phyloP scores from a whole-genome alignment of 2,888 invertebrate species.

The Epiblema foenella region DNA sequence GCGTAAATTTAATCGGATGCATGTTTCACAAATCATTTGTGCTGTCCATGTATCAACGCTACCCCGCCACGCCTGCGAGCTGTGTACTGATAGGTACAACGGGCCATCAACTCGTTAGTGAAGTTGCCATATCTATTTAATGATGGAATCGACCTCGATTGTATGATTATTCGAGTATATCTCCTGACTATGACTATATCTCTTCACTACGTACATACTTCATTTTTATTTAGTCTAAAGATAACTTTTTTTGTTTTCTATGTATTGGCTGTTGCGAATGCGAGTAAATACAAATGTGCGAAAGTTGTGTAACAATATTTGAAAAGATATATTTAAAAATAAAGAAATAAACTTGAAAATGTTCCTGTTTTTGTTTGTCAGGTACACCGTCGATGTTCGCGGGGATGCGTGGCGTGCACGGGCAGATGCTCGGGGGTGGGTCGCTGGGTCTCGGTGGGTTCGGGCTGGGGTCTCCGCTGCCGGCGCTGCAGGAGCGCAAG shows the following conservation, averaged over 20 bases:
- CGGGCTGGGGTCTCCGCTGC: conserved; percentile 71
- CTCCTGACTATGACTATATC: neutral
- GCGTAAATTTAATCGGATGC: conserved; percentile 34
- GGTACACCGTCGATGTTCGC: conserved; percentile 74
- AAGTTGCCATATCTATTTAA: too few relatives aligned
- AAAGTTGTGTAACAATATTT: neutral
- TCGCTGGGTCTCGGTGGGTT: conserved; percentile 71
- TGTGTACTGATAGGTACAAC: conserved; percentile 21
- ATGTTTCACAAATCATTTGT: conserved; percentile 36
- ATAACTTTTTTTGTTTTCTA: neutral
- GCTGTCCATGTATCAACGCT: conserved; percentile 35
- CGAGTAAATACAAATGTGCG: neutral
- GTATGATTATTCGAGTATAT: neutral
- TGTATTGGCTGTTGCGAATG: neutral
- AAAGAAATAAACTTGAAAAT: neutral
- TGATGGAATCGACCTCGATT: too few relatives aligned
- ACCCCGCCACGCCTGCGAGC: neutral
- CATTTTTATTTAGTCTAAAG: neutral
- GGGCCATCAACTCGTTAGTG: neutral
- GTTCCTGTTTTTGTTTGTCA: conserved; percentile 51
- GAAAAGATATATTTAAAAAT: neutral
- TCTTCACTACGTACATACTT: neutral
- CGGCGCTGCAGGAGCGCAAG: conserved; percentile 83
- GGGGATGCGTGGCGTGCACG: conserved; percentile 75
- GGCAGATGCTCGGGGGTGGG: conserved; percentile 74